A percentile compares a stretch with the other conserved stretches of the same genome.
phyloP scores from a whole-genome alignment of 1,140 invertebrate genomes.

The Platyura marginata region DNA sequence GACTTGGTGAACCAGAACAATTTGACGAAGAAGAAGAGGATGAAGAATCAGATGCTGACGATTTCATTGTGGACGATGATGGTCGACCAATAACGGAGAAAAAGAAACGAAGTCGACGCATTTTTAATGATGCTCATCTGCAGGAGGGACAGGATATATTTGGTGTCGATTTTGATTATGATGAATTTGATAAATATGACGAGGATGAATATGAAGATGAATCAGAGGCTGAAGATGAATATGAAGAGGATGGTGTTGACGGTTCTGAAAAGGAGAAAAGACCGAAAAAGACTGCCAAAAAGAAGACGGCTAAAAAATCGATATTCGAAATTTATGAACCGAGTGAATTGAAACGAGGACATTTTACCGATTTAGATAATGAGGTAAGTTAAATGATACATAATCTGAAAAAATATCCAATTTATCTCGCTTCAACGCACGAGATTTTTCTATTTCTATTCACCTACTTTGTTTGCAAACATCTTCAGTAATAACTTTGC shows the following conservation, averaged over 20 bases:
- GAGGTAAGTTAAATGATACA: conserved; percentile 34
- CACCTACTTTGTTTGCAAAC: too few species aligned
- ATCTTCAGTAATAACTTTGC: too few species aligned
- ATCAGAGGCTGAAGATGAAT: conserved; percentile 56
- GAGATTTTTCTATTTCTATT: too few species aligned
- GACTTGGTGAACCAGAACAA: conserved; percentile 39
- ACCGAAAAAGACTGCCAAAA: conserved; percentile 52
- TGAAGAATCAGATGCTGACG: conserved; percentile 75
- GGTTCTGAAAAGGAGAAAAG: conserved; percentile 29
- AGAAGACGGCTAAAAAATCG: conserved; percentile 68
- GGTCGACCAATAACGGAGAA: conserved; percentile 76
- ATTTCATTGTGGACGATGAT: conserved; percentile 96
- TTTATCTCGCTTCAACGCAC: too few species aligned
- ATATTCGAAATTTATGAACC: conserved; percentile 96
- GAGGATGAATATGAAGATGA: conserved; percentile 76
- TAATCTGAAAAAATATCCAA: too few species aligned
- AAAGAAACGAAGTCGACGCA: conserved; percentile 48
- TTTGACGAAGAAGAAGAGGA: conserved; percentile 62
- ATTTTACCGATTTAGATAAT: conserved; percentile 89
- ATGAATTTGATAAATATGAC: conserved; percentile 81
- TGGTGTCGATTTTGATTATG: conserved; percentile 96
- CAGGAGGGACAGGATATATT: conserved; percentile 99
- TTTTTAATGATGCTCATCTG: conserved; percentile 40
- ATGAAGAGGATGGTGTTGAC: conserved; percentile 50
- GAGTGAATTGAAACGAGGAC: conserved; percentile 86